phyloP scores from a whole-genome alignment of 2,888 invertebrate genomes.

The Euproctis similis region DNA sequence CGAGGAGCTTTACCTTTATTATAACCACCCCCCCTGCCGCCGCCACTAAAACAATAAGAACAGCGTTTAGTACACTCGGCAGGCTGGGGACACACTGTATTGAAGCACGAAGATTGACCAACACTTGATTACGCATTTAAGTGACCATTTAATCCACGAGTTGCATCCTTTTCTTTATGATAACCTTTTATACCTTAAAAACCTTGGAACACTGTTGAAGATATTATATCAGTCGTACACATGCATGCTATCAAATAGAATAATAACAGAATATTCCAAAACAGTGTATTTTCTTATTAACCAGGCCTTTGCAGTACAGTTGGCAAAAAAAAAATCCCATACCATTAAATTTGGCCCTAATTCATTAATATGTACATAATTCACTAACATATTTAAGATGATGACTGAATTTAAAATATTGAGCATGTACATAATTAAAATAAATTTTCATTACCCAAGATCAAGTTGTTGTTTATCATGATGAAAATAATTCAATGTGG shows the following conservation, averaged over 20 bases:
- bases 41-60: conserved; percentile 94
- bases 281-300: too few relatives aligned
- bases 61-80: conserved; percentile 83
- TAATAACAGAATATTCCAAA: conserved; percentile 13
- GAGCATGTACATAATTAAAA: too few relatives aligned
- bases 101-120: conserved; percentile 73
- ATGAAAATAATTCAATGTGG: too few relatives aligned
- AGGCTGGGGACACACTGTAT: conserved; percentile 75
- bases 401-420: too few relatives aligned
- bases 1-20: conserved; percentile 96
- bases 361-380: too few relatives aligned
- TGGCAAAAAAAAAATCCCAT: too few relatives aligned
- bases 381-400: too few relatives aligned
- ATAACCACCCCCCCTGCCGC: conserved; percentile 95
- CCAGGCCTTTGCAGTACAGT: not conserved
- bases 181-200: conserved; percentile 69
- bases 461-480: too few relatives aligned
- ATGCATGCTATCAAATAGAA: conserved; percentile 37
- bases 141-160: conserved; percentile 59
- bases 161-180: conserved; percentile 78
- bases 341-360: too few relatives aligned
- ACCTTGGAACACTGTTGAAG: conserved; percentile 62
- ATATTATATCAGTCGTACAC: conserved; percentile 40
- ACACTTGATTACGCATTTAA: conserved; percentile 70
- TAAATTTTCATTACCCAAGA: too few relatives aligned